phyloP scores from a whole-genome alignment of 2,888 invertebrate genomes.

The Agrenia bidenticulata region DNA sequence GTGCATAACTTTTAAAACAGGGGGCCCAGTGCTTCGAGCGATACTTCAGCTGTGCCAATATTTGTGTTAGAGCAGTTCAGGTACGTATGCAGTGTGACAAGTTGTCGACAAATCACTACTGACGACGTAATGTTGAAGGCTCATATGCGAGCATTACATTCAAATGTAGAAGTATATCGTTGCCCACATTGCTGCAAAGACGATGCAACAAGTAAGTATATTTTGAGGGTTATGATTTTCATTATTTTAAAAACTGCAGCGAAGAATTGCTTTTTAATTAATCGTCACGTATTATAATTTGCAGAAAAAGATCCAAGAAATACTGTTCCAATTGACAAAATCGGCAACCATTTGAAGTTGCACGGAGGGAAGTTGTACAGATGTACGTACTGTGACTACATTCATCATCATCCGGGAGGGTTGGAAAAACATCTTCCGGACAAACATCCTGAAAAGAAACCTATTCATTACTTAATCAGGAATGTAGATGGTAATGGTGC shows the following conservation, averaged over 20 bases:
- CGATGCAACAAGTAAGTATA: slow-evolving; percentile 39
- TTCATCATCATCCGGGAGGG: slow-evolving; percentile 64
- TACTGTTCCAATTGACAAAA: slow-evolving; percentile 62
- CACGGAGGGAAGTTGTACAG: slow-evolving; percentile 73
- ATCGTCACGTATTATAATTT: slow-evolving; percentile 3
- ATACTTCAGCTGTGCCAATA: slow-evolving; percentile 55
- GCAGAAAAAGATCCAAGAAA: slow-evolving; percentile 39
- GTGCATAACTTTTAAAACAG: slow-evolving; percentile 11
- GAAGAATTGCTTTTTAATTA: not conserved
- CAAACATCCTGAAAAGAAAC: slow-evolving; percentile 62
- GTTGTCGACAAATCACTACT: slow-evolving; percentile 70
- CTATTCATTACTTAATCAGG: slow-evolving; percentile 59
- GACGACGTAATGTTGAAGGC: slow-evolving; percentile 70
- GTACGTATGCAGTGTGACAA: slow-evolving; percentile 70
- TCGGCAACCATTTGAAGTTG: slow-evolving; percentile 71
- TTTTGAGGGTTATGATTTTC: no score
- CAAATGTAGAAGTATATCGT: slow-evolving; percentile 62
- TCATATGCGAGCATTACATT: slow-evolving; percentile 72
- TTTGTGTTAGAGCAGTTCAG: slow-evolving; percentile 63
- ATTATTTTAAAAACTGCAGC: not conserved
- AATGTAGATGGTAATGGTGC: slow-evolving; percentile 57
- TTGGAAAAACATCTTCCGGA: slow-evolving; percentile 70
- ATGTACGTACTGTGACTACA: slow-evolving; percentile 69
- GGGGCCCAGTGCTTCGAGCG: slow-evolving; percentile 44
- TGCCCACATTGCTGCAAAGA: slow-evolving; percentile 71